phyloP scores from a whole-genome alignment of 2,797 vertebrate genomes.

The Podarcis siculus region DNA sequence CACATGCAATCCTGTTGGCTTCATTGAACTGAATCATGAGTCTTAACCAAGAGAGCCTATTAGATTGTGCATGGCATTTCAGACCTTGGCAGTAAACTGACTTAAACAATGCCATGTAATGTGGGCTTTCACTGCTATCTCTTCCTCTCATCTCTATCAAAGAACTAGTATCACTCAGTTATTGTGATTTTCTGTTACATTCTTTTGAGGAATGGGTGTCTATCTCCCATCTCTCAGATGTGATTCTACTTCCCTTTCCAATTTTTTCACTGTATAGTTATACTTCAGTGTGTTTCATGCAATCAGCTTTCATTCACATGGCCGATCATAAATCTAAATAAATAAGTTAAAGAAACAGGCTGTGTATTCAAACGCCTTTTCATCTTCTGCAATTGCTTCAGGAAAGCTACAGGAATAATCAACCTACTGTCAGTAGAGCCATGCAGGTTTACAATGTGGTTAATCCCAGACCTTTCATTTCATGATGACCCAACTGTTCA shows the following conservation, averaged over 20 bases:
- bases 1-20: neutral
- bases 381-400: neutral
- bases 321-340: neutral
- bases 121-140: neutral
- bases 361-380: neutral
- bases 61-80: neutral
- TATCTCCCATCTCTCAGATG: neutral
- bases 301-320: neutral
- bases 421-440: neutral
- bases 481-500: slow-evolving; percentile 32
- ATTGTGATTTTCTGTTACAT: neutral
- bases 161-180: neutral
- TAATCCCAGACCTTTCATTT: slow-evolving; percentile 39
- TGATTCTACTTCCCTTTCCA: neutral
- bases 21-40: neutral
- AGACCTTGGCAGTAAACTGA: neutral
- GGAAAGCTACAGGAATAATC: neutral
- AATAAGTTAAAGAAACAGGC: slow-evolving; percentile 7
- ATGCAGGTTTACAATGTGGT: neutral
- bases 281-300: neutral
- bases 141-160: neutral
- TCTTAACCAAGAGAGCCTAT: neutral
- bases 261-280: neutral
- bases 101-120: neutral
- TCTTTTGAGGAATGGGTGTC: neutral